Percentiles rank a stretch among this genome's conserved stretches.
Evolutionary conservation across 2,888 invertebrate species (phyloP).

Genomic region (Empis stercorea): DNA sequence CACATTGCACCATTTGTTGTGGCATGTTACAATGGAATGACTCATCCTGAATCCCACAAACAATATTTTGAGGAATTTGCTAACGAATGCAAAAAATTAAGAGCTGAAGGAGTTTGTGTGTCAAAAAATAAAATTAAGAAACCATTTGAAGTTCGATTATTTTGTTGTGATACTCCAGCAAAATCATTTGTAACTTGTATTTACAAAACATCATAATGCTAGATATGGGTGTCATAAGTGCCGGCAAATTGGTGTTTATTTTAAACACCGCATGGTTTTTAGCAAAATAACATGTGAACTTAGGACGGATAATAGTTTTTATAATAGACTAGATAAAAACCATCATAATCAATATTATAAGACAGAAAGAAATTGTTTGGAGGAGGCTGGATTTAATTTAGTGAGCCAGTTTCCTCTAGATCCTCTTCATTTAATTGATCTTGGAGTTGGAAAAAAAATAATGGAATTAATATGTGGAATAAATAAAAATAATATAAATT

Average conservation of each 20-base stretch:
- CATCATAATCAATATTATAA: constrained; percentile 5
- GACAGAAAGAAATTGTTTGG: constrained; percentile 2
- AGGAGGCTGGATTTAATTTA: constrained; percentile 5
- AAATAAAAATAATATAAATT: constrained; percentile 3
- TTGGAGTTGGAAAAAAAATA: constrained; percentile 9
- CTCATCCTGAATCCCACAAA: constrained; percentile 2
- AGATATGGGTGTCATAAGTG: constrained; percentile 1
- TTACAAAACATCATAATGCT: constrained; percentile 2
- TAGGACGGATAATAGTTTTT: constrained; percentile 5
- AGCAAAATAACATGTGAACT: not conserved
- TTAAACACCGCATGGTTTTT: constrained; percentile 1
- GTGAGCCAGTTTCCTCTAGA: constrained; percentile 8
- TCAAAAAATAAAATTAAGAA: not conserved
- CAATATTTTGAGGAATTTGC: constrained; percentile 3
- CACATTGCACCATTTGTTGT: constrained; percentile 3
- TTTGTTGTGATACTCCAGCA: constrained; percentile 4
- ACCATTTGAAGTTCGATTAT: constrained; percentile 2
- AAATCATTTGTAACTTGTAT: constrained; percentile 4
- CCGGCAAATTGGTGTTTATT: constrained; percentile 1
- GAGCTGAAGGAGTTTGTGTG: not conserved
- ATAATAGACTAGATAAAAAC: constrained; percentile 1
- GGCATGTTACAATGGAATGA: constrained; percentile 2
- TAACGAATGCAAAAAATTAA: constrained; percentile 1
- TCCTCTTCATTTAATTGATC: constrained; percentile 7
- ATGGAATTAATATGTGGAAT: constrained; percentile 1